These are phyloP conservation scores for Arctopsyche grandis DNA, from an alignment of 1,140 invertebrate species.

Conservation along the genomic window DNA sequence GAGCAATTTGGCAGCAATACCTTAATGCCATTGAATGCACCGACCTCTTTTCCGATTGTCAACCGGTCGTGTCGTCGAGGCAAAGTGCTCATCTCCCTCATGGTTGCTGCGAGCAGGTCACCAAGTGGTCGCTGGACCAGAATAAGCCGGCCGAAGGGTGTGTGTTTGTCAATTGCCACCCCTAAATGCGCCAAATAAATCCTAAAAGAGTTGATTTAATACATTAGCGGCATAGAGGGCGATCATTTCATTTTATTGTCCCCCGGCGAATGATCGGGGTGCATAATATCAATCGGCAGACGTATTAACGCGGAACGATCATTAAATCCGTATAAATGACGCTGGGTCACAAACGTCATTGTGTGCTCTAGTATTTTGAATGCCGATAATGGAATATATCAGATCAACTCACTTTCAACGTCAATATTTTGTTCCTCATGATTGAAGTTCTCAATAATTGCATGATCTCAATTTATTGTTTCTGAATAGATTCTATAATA, in stretches of 20 bases:
- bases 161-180: slow-evolving; percentile 38
- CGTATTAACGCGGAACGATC: background rate
- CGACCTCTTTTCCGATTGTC: slow-evolving; percentile 33
- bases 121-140: background rate
- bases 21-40: slow-evolving; percentile 35
- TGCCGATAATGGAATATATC: no score
- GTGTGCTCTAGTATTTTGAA: no score
- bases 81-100: no score
- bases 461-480: no score
- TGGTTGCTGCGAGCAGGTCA: background rate
- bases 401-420: no score
- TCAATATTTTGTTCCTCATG: no score
- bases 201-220: slow-evolving; percentile 46
- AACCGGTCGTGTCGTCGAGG: background rate
- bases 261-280: background rate
- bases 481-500: no score
- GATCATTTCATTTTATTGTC: slow-evolving; percentile 38
- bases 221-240: slow-evolving; percentile 34
- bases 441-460: no score
- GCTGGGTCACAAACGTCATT: background rate
- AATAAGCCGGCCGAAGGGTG: background rate
- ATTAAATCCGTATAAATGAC: slow-evolving; percentile 16
- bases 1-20: slow-evolving; percentile 34
- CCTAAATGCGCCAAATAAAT: slow-evolving; percentile 39
- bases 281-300: slow-evolving; percentile 10